Base-by-base conservation (phyloP, 2,888 invertebrate species). In the Nycteola revayana region DNA sequence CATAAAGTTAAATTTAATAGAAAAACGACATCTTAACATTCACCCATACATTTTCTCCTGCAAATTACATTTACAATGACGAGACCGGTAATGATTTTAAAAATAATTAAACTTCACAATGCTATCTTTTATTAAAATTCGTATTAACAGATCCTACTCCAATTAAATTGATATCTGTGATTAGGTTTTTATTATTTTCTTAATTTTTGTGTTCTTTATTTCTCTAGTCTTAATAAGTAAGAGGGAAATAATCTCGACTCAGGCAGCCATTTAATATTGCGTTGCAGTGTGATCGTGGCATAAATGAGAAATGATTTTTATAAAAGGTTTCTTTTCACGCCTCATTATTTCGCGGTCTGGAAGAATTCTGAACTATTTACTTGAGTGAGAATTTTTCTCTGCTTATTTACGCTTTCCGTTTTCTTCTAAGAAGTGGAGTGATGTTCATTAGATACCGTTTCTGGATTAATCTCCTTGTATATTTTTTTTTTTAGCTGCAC, bases 291-390 rank as follows among this genome's bases (percentile, higher is more conserved):
- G 58, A 63, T 67, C 56, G 54, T 35, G 51, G 56, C 50, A 59
- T 61, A 54, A 63, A 66, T 56, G 54, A 53, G 53, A 49, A 60
- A 53, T 54, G 48, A 58, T 64, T 62, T 42, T 43, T 46, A 50
- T 14, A 60, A 60, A 60, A 46, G 36, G 41, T 27, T 33, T 42
- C 41, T 36, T 37, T 31, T 37, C 25, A 26, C 36, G 18, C 24
- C 33, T 42, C 34, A 22, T 49, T 43, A 39, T 32, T 32, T 49
- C 14, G 21, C 22, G 28, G 36, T 28, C 40, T 27, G 25, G 21
- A 51, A 36, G 42, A 36, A 38, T 53, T 33, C 22, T 25, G 14
- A 33, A 53, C 33, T 40, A 42, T 42, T 39, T 22, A 39, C 26
- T 20, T 18, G 20, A 23, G 32, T 9, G 24, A n/a, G 22, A 32